Base-by-base conservation (phyloP, 2,113 vertebrate species). In the Psettodes erumei region DNA sequence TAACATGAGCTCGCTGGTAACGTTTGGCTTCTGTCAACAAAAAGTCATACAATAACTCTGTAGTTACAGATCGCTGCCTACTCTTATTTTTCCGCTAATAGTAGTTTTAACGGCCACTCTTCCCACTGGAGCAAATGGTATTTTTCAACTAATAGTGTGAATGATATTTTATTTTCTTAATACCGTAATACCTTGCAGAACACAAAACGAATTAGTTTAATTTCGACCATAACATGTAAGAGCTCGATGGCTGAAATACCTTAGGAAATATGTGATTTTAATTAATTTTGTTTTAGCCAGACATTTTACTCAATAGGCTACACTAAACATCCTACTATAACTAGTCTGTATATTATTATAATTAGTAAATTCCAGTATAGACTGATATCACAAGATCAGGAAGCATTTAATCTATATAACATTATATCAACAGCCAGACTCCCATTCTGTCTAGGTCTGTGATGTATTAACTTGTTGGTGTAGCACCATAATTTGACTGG, bases 1-100 rank as follows among this genome's bases (percentile, higher is more conserved):
- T 89, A 91, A 75, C 59, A 6, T 16, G 47, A 82, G 63, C 82
- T 84, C 79, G 23, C 51, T 33, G n/a, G 1, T 45, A 64, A 19
- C 47, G 21, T 38, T 32, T 65, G 56, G 27, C 54, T 4, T 47
- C 13, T 86, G 71, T 83, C 75, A 87, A 77, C 66, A 83, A 27
- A 54, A 55, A 45, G 15, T 18, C 38, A 59, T 15, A 7, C 25
- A 0, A 0, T 21, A 25, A 21, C 6, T 63, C 48, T 4, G 27
- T 7, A 69, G 10, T 16, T 25, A 10, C 15, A n/a, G 12, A 3
- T 30, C 35, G 2, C 21, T 37, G 16, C 28, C 43, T 4, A n/a
- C 5, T n/a, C 16, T 0, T 54, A 15, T 50, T 12, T 74, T 9
- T 38, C 4, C 43, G n/a, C n/a, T 23, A 33, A 12, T 21, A 18